phyloP scores from a whole-genome alignment of 2,113 vertebrate genomes.

The Trogon surrucura region DNA sequence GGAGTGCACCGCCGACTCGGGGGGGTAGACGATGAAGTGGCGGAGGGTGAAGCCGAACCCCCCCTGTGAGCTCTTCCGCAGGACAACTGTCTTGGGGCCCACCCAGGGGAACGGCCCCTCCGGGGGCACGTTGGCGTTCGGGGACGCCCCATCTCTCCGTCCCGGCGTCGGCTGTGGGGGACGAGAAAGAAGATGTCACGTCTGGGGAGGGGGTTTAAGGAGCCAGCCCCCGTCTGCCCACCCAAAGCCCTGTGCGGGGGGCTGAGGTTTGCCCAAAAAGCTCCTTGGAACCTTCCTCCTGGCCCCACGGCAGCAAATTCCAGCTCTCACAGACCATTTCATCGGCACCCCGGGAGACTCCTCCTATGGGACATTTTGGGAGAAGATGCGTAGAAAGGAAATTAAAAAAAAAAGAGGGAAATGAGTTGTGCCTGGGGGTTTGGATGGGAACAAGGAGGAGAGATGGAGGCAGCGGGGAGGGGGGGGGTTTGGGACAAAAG shows the following conservation, averaged over 20 bases:
- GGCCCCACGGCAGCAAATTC: neutral
- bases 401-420: neutral
- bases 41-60: slow-evolving; percentile 97
- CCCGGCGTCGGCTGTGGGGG: slow-evolving; percentile 72
- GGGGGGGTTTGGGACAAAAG: neutral
- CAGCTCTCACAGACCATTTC: neutral
- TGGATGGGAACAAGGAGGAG: neutral
- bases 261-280: neutral
- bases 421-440: neutral
- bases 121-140: slow-evolving; percentile 81
- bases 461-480: neutral
- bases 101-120: slow-evolving; percentile 85
- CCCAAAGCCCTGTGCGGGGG: rapidly evolving
- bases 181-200: neutral
- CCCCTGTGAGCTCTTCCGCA: slow-evolving; percentile 90
- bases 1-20: slow-evolving; percentile 88
- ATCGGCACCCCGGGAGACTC: neutral
- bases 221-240: rapidly evolving
- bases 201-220: too few species aligned
- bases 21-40: slow-evolving; percentile 98
- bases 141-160: slow-evolving; percentile 85
- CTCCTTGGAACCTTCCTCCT: rapidly evolving
- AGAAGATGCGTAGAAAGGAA: slow-evolving; percentile 50
- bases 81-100: slow-evolving; percentile 87
- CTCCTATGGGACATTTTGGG: neutral